Evolutionary conservation across 2,113 vertebrate species (phyloP), one percentile per base, ranked within the genome.

Genomic region (Calyptomena viridis): DNA sequence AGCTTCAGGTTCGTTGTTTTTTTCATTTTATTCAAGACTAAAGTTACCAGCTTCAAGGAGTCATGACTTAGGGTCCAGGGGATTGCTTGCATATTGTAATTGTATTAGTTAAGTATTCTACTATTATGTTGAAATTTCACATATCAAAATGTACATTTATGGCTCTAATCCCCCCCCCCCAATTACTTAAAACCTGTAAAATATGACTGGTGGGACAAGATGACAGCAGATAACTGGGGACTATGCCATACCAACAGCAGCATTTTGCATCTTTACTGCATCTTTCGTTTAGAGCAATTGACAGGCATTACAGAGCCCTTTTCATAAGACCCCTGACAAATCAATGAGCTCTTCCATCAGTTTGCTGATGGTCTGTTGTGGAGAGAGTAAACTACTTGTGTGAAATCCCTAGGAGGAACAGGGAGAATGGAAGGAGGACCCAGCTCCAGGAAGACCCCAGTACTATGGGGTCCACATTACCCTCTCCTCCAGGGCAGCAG

Each of bases 401-500:
- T 4, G 8, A 47, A 64, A 30, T 66, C 35, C 31, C 4, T 0
- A 0, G 23, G 31, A 63, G 37, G 42, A 58, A 20, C 23, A n/a
- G 52, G 68, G 47, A 59, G 72, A n/a, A 17, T 25, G 42, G 35
- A 24, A 52, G 19, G 35, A 49, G 31, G 23, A 28, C 18, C 8
- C 31, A 14, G 58, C 10, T 72, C 50, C 23, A 37, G 46, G 53
- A 74, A 23, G 21, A 68, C 21, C 25, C 55, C 30, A 23, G 22
- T 2, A 55, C 14, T 5, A 14, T 0, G 28, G 18, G 52, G 18
- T 50, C 46, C 4, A 0, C 5, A 6, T 10, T 4, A 31, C 24
- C 24, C 44, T 8, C 22, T 50, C 13, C 25, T 72, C 49, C 35
- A 3, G 9, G 0, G 1, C 0, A 0, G n/a, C 16, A 25, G 1